phyloP scores from a whole-genome alignment of 2,797 vertebrate genomes.

The Hoplostethus mediterraneus region DNA sequence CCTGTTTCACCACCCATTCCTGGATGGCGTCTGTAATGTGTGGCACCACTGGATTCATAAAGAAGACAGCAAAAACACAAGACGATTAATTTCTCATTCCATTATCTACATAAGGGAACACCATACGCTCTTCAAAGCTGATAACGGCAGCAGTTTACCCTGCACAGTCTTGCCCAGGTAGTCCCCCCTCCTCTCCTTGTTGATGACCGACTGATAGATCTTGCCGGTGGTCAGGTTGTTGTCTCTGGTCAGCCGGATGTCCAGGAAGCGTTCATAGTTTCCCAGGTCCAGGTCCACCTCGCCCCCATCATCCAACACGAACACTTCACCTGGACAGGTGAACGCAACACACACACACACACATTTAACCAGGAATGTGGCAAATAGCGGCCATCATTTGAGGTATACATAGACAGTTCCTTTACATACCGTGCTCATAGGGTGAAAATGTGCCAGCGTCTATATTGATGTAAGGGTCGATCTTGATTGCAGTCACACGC shows the following conservation, averaged over 20 bases:
- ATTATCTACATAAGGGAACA: not conserved
- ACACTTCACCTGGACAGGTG: constrained; percentile 90
- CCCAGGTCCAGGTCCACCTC: constrained; percentile 97
- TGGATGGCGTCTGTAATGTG: constrained; percentile 99
- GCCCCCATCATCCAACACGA: constrained; percentile 95
- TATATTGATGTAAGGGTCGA: constrained; percentile 98
- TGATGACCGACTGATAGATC: constrained; percentile 97
- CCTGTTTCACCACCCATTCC: constrained; percentile 97
- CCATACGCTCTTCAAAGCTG: not conserved
- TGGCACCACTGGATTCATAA: constrained; percentile 88
- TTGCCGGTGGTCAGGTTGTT: constrained; percentile 98
- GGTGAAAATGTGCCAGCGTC: constrained; percentile 97
- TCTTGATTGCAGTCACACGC: constrained; percentile 96
- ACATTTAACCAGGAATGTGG: not conserved
- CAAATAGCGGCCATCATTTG: not conserved
- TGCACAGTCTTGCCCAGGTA: constrained; percentile 97
- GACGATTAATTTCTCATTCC: not conserved
- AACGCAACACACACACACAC: not conserved
- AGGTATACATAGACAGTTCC: not conserved
- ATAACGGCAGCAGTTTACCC: constrained; percentile 78
- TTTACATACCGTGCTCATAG: constrained; percentile 92
- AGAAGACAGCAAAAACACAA: not conserved
- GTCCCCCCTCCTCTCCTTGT: constrained; percentile 96
- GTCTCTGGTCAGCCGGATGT: constrained; percentile 94
- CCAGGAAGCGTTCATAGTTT: constrained; percentile 96